Evolutionary conservation across 1,140 invertebrate species (phyloP), one percentile per base, ranked within the genome.

Genomic region (Acyrthosiphon pisum): DNA sequence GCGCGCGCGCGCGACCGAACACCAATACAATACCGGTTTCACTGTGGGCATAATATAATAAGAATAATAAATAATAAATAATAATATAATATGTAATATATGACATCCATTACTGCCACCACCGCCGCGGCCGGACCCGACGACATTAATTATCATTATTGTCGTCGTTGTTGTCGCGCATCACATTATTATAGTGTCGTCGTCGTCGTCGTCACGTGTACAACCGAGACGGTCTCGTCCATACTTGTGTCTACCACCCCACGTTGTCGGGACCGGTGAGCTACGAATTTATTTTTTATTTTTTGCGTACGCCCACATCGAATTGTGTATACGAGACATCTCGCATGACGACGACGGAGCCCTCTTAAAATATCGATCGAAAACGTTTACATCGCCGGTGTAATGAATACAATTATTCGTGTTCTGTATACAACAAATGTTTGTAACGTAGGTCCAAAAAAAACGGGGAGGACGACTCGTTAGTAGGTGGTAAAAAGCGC

Each of bases 1-100:
- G 30, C 60, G 30, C 60, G 30, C 60, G 30, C 60, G 11, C 3
- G 60, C 60, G 60, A n/a, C 60, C 14, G 60, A 68, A 30, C 60
- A 46, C 60, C 60, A n/a, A 76, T 76, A n/a, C 14, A 76, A 83
- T 84, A 87, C 86, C 86, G 86, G 86, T 87, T 87, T 87, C 30
- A 48, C 26, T n/a, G 2, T 35, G n/a, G 11, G 2, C 20, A n/a
- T 46, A 11, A 0, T 11, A 30, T 60, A 30, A 23, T 60, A 60
- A 60, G 30, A 60, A 60, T 30, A 22, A 60, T 60, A 60, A 56
- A 56, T 56, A 60, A 60, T 60, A 60, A 60, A n/a, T n/a, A n/a
- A 68, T 68, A 76, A 76, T 76, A 76, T 76, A 76, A 53, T 88
- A 88, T 48, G 35, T 35, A 35, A 26, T 86, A 35, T 23, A 37